These are phyloP conservation scores for Aix galericulata DNA, from an alignment of 2,113 vertebrate species.

Conservation along the genomic window DNA sequence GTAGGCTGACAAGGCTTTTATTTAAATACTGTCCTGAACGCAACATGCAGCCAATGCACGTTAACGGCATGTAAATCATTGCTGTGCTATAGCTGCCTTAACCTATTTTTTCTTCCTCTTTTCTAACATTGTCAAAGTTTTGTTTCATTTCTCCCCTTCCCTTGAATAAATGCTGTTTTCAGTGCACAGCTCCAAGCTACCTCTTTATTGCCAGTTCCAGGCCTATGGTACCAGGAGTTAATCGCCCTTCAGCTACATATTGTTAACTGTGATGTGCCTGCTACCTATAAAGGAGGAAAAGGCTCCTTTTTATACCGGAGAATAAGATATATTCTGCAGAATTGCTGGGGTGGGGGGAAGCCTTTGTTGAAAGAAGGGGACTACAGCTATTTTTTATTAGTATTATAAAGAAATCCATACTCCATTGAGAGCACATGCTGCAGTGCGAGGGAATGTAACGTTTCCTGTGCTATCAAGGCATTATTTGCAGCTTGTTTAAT, in stretches of 20 bases:
- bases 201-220: conserved; percentile 65
- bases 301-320: conserved; percentile 40
- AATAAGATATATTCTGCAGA: conserved; percentile 49
- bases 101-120: conserved; percentile 35
- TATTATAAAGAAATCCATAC: conserved; percentile 52
- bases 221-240: conserved; percentile 69
- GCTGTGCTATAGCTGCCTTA: conserved; percentile 32
- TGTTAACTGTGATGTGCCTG: conserved; percentile 59
- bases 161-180: conserved; percentile 62
- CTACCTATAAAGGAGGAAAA: conserved; percentile 57
- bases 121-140: conserved; percentile 63
- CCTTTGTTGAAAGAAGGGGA: conserved; percentile 55
- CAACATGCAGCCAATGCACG: not conserved
- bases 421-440: conserved; percentile 32
- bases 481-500: conserved; percentile 67
- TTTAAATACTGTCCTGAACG: conserved; percentile 66
- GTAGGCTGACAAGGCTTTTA: conserved; percentile 50
- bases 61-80: conserved; percentile 54
- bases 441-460: conserved; percentile 10
- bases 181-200: conserved; percentile 62
- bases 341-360: conserved; percentile 15
- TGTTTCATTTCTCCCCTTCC: conserved; percentile 56
- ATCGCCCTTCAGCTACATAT: conserved; percentile 68
- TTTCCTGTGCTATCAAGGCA: conserved; percentile 45
- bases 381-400: conserved; percentile 65